A percentile compares a stretch with the other conserved stretches of the same genome.
phyloP scores from a whole-genome alignment of 2,888 invertebrate genomes.

The Noctua comes region DNA sequence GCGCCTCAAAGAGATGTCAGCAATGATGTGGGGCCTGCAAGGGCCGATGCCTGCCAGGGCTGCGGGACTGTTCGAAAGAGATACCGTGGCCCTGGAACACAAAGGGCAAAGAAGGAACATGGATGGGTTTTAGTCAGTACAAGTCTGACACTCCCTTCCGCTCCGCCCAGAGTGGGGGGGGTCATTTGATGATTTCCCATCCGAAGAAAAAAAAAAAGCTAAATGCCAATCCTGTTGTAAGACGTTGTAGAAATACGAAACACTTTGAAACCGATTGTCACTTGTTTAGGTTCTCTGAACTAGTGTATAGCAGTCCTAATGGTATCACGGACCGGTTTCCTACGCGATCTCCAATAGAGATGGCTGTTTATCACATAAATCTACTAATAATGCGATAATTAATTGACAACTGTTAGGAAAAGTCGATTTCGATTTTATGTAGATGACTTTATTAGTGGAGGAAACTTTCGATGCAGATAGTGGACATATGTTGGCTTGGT shows the following conservation, averaged over 20 bases:
- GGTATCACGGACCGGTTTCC: constrained; percentile 57
- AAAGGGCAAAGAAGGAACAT: too few relatives aligned
- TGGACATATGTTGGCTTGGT: constrained; percentile 2
- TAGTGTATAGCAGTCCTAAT: background rate
- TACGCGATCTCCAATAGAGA: constrained; percentile 52
- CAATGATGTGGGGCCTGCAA: too few relatives aligned
- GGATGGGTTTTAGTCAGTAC: too few relatives aligned
- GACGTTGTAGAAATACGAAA: background rate
- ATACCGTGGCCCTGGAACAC: too few relatives aligned
- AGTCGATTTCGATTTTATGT: constrained; percentile 51
- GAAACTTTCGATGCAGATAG: constrained; percentile 34
- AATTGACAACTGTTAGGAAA: constrained; percentile 46
- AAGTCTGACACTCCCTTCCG: too few relatives aligned
- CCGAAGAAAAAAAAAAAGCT: too few relatives aligned
- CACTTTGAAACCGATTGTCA: background rate
- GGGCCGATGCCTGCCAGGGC: too few relatives aligned
- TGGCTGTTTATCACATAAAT: constrained; percentile 58
- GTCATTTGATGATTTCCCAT: too few relatives aligned
- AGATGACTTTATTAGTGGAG: constrained; percentile 40
- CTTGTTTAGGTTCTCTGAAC: background rate
- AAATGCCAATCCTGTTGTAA: background rate
- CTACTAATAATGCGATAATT: constrained; percentile 50
- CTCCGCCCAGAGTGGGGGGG: too few relatives aligned
- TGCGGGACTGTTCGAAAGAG: too few relatives aligned
- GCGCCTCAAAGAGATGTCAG: too few relatives aligned